Percentiles rank a stretch among this genome's conserved stretches.
These are phyloP conservation scores for Aproaerema taeniolella DNA, from an alignment of 2,888 invertebrate genomes.

Conservation along the genomic window DNA sequence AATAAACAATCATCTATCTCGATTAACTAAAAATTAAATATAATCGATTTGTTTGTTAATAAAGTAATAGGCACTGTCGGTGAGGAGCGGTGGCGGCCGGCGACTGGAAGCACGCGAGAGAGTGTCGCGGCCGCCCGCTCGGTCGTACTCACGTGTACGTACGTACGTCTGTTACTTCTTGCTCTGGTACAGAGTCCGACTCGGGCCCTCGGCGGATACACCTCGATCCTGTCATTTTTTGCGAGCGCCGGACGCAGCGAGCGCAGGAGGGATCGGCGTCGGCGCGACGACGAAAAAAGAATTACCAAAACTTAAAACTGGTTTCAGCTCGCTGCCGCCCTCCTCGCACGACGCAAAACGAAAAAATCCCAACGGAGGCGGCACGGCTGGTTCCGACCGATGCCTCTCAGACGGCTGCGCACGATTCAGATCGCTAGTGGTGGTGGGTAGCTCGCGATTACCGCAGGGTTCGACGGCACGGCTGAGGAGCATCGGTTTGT, in stretches of 20 bases:
- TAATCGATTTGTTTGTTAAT: constrained; percentile 63
- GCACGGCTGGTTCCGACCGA: constrained; percentile 34
- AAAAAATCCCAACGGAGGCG: constrained; percentile 48
- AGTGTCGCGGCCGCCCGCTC: constrained; percentile 27
- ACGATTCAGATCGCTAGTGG: constrained; percentile 43
- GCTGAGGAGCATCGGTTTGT: constrained; percentile 30
- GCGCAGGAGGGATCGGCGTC: constrained; percentile 40
- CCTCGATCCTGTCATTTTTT: constrained; percentile 36
- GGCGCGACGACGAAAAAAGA: constrained; percentile 61
- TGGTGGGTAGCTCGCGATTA: constrained; percentile 33
- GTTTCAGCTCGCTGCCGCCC: constrained; percentile 57
- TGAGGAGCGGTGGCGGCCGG: constrained; percentile 33
- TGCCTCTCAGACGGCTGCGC: constrained; percentile 48
- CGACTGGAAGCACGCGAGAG: constrained; percentile 50
- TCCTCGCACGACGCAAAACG: constrained; percentile 60
- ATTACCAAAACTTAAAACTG: constrained; percentile 66
- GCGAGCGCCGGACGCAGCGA: constrained; percentile 43
- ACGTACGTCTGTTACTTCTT: neutral
- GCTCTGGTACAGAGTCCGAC: constrained; percentile 31
- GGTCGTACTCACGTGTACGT: neutral
- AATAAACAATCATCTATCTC: constrained; percentile 74
- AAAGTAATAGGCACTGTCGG: constrained; percentile 70
- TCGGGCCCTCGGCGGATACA: constrained; percentile 5
- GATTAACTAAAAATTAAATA: constrained; percentile 75
- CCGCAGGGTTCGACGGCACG: constrained; percentile 32